Evolutionary conservation across 2,888 invertebrate species (phyloP).

Genomic region (Nasonia oneida): DNA sequence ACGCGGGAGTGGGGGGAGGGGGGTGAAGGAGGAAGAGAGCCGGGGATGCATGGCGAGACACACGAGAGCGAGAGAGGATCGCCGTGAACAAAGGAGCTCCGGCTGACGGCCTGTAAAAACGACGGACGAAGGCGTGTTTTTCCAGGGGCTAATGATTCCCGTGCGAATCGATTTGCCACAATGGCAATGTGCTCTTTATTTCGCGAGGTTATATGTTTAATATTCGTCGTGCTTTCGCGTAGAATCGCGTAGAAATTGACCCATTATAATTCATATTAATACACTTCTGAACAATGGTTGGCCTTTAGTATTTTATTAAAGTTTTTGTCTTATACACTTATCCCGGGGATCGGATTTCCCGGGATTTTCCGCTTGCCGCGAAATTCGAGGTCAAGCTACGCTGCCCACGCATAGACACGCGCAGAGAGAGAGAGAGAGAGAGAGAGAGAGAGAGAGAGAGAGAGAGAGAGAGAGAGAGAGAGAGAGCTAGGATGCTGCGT

Average conservation of each 20-base stretch:
- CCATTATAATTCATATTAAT: too few species aligned
- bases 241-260: too few species aligned
- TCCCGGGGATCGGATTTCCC: slow-evolving; percentile 41
- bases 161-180: background rate
- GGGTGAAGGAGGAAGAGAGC: background rate
- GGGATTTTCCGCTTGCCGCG: slow-evolving; percentile 38
- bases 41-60: background rate
- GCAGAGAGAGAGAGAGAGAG: background rate
- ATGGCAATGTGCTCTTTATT: background rate
- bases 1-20: background rate
- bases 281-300: too few species aligned
- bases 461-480: background rate
- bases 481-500: background rate
- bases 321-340: too few species aligned
- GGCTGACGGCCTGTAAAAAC: background rate
- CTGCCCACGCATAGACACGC: background rate
- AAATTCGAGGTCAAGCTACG: slow-evolving; percentile 42
- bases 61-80: background rate
- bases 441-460: too few species aligned
- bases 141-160: background rate
- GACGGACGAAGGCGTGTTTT: background rate
- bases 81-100: background rate
- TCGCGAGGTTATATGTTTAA: background rate
- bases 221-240: background rate
- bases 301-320: too few species aligned